Conservation (phyloP, 2,888 invertebrate species). For the Leucoptera coffeella region DNA sequence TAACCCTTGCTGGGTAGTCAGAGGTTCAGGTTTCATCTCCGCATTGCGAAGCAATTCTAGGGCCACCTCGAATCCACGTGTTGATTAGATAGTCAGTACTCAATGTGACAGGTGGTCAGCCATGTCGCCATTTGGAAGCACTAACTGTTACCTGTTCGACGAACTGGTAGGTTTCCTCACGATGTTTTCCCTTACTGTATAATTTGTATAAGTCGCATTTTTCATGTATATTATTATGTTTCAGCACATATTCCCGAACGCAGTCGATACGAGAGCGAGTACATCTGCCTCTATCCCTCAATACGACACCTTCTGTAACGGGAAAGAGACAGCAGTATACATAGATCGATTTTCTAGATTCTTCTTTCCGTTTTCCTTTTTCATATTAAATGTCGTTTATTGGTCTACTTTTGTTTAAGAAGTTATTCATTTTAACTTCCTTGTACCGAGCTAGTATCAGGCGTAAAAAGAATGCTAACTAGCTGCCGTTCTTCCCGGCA, state of each 20-base stretch:
- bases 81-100: too few species aligned
- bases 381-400: slow-evolving; percentile 83
- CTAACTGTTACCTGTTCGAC: too few species aligned
- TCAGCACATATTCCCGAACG: slow-evolving; percentile 42
- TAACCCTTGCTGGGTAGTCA: too few species aligned
- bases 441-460: background rate
- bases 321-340: slow-evolving; percentile 70
- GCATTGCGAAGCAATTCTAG: too few species aligned
- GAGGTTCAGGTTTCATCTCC: too few species aligned
- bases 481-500: too few species aligned
- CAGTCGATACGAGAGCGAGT: slow-evolving; percentile 49
- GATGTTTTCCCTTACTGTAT: too few species aligned
- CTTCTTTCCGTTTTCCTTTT: slow-evolving; percentile 86
- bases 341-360: slow-evolving; percentile 84
- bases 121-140: too few species aligned
- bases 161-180: too few species aligned
- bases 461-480: background rate
- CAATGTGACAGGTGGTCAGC: too few species aligned
- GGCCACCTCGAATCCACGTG: too few species aligned
- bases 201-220: too few species aligned
- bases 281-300: slow-evolving; percentile 67
- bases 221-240: slow-evolving; percentile 2
- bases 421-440: slow-evolving; percentile 1
- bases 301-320: slow-evolving; percentile 80
- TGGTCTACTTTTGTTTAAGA: slow-evolving; percentile 72